phyloP scores from a whole-genome alignment of 2,113 vertebrate genomes.

The Canis aureus region DNA sequence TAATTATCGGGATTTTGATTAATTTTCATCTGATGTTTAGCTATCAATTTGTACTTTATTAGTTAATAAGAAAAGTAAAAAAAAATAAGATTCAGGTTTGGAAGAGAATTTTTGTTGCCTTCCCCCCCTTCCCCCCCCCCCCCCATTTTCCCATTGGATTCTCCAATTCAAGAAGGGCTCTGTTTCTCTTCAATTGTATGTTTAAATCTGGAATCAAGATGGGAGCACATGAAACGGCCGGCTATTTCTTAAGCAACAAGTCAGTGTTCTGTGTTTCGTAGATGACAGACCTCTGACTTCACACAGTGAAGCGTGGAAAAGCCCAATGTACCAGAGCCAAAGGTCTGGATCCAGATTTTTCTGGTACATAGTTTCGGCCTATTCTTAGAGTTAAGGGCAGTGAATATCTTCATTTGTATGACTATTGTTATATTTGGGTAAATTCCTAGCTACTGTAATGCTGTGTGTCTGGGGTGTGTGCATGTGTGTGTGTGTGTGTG shows the following conservation, averaged over 20 bases:
- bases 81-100: neutral
- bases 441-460: neutral
- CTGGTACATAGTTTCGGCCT: neutral
- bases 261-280: neutral
- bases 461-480: neutral
- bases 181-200: neutral
- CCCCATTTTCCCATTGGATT: neutral
- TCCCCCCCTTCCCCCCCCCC: too few relatives aligned
- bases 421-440: neutral
- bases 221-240: fast-evolving
- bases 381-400: neutral
- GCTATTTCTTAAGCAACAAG: neutral
- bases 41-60: neutral
- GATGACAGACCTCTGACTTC: neutral
- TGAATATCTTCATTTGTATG: neutral
- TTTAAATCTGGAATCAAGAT: neutral
- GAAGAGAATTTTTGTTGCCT: neutral
- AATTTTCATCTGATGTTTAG: neutral
- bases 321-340: neutral
- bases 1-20: neutral
- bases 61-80: neutral
- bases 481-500: neutral
- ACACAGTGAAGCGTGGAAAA: neutral
- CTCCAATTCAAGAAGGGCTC: neutral
- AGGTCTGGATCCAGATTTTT: neutral